phyloP scores from a whole-genome alignment of 2,888 invertebrate species.

The Oeneis ivallda region DNA sequence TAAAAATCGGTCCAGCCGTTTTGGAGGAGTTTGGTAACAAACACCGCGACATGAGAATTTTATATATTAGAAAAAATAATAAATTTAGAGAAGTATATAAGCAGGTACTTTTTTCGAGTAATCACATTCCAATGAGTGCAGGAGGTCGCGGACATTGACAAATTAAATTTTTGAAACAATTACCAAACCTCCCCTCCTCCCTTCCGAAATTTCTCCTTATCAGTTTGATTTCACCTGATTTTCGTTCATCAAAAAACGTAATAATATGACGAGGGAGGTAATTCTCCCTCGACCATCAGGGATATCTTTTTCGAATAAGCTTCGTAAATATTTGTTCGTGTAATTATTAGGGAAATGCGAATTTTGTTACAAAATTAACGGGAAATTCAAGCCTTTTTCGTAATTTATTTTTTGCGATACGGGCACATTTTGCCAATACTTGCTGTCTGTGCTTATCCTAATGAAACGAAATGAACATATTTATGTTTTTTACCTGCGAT shows the following conservation, averaged over 20 bases:
- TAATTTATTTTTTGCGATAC: slow-evolving; percentile 15
- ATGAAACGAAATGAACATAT: background rate
- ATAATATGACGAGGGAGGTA: slow-evolving; percentile 22
- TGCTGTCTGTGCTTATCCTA: too few relatives aligned
- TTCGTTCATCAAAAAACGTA: slow-evolving; percentile 26
- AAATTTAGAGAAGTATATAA: too few relatives aligned
- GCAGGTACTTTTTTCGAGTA: too few relatives aligned
- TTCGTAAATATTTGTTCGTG: slow-evolving; percentile 28
- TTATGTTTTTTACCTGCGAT: background rate
- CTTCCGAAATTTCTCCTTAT: background rate
- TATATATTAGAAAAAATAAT: too few relatives aligned
- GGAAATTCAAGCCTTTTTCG: slow-evolving; percentile 15
- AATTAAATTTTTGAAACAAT: too few relatives aligned
- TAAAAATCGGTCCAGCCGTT: too few relatives aligned
- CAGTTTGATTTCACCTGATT: slow-evolving; percentile 21
- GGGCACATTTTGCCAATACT: slow-evolving; percentile 3
- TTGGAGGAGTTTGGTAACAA: too few relatives aligned
- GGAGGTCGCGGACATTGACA: too few relatives aligned
- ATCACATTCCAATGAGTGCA: too few relatives aligned
- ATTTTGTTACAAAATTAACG: slow-evolving; percentile 20
- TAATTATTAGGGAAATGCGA: slow-evolving; percentile 22
- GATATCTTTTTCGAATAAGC: slow-evolving; percentile 28
- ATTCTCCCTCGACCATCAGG: slow-evolving; percentile 24
- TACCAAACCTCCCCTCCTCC: background rate
- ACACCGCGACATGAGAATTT: too few relatives aligned